These are phyloP conservation scores for Lepilemur ruficaudatus DNA, from an alignment of 2,797 vertebrate species.

Conservation along the genomic window DNA sequence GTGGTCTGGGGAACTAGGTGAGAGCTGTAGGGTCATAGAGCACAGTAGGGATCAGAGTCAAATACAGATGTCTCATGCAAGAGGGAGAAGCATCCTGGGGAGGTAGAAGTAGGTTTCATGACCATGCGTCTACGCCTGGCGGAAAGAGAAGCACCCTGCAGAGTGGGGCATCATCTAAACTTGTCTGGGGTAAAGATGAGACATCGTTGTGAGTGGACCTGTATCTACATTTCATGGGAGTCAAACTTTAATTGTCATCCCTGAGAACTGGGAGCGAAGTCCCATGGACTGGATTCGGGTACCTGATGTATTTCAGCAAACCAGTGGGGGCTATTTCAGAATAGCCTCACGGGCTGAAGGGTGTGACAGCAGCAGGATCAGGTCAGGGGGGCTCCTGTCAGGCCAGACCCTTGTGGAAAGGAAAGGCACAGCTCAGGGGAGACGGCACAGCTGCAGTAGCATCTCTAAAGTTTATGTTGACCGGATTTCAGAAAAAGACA, in stretches of 20 bases:
- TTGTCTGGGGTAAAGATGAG: neutral
- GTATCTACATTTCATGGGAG: neutral
- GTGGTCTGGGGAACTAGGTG: neutral
- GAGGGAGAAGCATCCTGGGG: neutral
- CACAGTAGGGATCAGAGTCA: neutral
- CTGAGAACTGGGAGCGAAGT: neutral
- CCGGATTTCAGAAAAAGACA: neutral
- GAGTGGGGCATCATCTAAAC: rapidly evolving
- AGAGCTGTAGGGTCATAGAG: neutral
- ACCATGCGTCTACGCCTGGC: no score
- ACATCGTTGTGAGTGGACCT: neutral
- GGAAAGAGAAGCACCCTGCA: neutral
- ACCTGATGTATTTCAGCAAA: neutral
- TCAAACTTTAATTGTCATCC: neutral
- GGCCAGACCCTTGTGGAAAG: rapidly evolving
- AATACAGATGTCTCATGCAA: rapidly evolving
- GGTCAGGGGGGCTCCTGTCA: neutral
- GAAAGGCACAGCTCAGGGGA: neutral
- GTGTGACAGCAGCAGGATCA: rapidly evolving
- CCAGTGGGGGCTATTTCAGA: neutral
- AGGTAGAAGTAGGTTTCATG: neutral
- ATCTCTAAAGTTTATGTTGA: neutral
- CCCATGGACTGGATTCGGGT: neutral
- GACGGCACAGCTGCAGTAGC: no score
- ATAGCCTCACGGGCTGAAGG: neutral